Evolutionary conservation across 1,140 invertebrate species (phyloP), one percentile per base, ranked within the genome.

Genomic region (Schlechtendalia chinensis): DNA sequence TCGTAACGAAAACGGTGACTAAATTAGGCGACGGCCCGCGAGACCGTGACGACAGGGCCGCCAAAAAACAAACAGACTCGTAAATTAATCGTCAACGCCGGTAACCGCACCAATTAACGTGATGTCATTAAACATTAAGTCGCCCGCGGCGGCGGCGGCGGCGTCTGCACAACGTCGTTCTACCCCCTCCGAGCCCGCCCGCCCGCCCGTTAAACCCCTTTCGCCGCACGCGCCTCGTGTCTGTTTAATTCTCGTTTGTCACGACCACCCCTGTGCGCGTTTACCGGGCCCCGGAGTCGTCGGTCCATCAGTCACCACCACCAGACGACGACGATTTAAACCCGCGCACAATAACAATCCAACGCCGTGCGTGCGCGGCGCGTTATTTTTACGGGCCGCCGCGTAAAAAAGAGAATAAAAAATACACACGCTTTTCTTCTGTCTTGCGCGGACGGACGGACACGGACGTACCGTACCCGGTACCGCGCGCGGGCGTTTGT

Each of bases 31-130:
- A 50, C 45, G 39, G 16, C 74, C 32, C 0, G 50, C 14, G 27
- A 56, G 56, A 1, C 54, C 8, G 19, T 27, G 61, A 63, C 75
- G 56, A 22, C 72, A 12, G 27, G 71, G 29, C 53, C 53, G 45
- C 69, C 72, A 11, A 10, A 75, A 77, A 79, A 47, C 75, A 79
- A 79, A 79, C 75, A 79, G 58, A 63, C 58, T 79, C 32, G 75
- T 79, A 79, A 79, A 79, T 79, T 79, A 79, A 79, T 79, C 50
- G 75, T 61, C 75, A 77, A 63, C 75, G 59, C 45, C 61, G 75
- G 75, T 79, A 79, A 79, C 75, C 75, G 75, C 75, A 61, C 39
- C 75, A 79, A 79, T 79, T 79, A 79, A 79, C 75, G 75, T 79
- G 75, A 79, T 50, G 75, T 79, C 75, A 29, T 79, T 79, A 79